Percentiles rank a stretch among this genome's conserved stretches.
phyloP scores from a whole-genome alignment of 2,797 vertebrate genomes.

The Rhinella marina region DNA sequence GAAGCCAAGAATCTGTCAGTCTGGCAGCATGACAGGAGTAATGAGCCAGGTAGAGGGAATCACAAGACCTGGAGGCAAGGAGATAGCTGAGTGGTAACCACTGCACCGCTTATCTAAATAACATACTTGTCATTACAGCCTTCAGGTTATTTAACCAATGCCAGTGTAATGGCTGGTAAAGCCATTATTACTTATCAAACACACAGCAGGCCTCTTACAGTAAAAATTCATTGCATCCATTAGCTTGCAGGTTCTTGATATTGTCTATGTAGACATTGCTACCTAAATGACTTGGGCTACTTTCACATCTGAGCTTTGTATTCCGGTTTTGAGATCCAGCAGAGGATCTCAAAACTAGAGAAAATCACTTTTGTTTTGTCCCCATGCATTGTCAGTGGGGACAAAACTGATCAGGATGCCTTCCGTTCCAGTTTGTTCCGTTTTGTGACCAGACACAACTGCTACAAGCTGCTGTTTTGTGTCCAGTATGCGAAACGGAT shows the following conservation, averaged over 20 bases:
- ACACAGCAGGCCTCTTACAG: not conserved
- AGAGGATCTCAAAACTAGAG: too few species aligned
- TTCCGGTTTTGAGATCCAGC: too few species aligned
- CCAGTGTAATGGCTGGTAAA: not conserved
- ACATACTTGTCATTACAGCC: not conserved
- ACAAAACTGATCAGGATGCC: too few species aligned
- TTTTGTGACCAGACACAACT: too few species aligned
- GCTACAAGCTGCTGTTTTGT: too few species aligned
- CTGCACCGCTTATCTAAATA: constrained; percentile 10
- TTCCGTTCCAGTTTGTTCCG: too few species aligned
- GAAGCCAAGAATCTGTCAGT: constrained; percentile 21
- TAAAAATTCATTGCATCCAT: too few species aligned
- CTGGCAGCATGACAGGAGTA: constrained; percentile 24
- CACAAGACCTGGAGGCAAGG: constrained; percentile 24
- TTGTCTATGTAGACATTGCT: not conserved
- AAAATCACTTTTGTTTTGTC: too few species aligned
- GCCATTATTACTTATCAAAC: not conserved
- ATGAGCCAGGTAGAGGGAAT: constrained; percentile 30
- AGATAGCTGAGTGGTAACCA: not conserved
- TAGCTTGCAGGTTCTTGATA: too few species aligned
- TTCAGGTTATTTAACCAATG: not conserved
- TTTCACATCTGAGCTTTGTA: too few species aligned
- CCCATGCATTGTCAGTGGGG: too few species aligned
- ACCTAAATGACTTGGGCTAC: not conserved
- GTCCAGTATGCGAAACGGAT: too few species aligned